Conservation (phyloP, 2,888 invertebrate genomes). For the Clitarchus hookeri region DNA sequence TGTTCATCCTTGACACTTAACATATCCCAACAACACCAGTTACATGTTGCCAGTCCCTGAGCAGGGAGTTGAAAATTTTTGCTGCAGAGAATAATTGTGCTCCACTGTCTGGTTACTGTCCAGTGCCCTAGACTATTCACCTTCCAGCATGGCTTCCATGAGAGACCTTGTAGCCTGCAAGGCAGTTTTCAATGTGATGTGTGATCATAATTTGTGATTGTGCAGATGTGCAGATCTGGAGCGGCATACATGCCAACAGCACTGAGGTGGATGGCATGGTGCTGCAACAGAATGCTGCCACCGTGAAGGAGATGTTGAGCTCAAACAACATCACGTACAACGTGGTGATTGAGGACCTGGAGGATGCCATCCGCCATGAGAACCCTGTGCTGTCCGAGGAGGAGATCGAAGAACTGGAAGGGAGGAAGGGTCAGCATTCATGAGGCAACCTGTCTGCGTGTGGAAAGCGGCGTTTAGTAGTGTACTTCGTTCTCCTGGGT, state of each 20-base stretch:
- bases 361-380: constrained; percentile 77
- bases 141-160: too few species aligned
- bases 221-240: constrained; percentile 42
- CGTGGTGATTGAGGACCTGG: constrained; percentile 77
- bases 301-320: constrained; percentile 65
- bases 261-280: constrained; percentile 63
- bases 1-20: too few species aligned
- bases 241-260: constrained; percentile 31
- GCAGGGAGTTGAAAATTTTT: too few species aligned
- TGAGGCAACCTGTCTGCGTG: background rate
- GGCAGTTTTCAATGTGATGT: too few species aligned
- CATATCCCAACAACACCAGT: too few species aligned
- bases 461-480: too few species aligned
- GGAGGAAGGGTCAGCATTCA: constrained; percentile 65
- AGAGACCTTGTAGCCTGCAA: too few species aligned
- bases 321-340: constrained; percentile 68
- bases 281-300: constrained; percentile 65
- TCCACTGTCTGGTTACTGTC: too few species aligned
- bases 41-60: too few species aligned
- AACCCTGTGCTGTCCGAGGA: constrained; percentile 73
- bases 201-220: too few species aligned
- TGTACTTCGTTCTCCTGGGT: background rate
- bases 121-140: too few species aligned
- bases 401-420: constrained; percentile 66
- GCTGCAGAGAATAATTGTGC: too few species aligned